Evolutionary conservation across 2,113 vertebrate species (phyloP).

Genomic region (Chiloscyllium plagiosum): DNA sequence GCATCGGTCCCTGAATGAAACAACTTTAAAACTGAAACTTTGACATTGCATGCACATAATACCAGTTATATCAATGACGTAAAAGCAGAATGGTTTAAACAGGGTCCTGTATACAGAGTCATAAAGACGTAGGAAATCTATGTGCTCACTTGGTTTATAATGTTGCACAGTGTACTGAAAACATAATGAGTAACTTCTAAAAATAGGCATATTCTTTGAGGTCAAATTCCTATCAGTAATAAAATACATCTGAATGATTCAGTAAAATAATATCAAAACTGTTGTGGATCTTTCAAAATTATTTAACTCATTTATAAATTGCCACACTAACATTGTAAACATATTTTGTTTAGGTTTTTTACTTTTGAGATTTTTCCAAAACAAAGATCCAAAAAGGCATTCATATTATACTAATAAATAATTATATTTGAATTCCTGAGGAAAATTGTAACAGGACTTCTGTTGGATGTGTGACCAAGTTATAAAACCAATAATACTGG

Average conservation of each 20-base stretch:
- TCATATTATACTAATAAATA: constrained; percentile 75
- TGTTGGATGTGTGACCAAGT: constrained; percentile 61
- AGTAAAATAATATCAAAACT: neutral
- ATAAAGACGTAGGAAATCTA: neutral
- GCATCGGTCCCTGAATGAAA: neutral
- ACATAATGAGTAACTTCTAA: neutral
- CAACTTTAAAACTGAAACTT: too few species aligned
- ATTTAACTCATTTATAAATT: neutral
- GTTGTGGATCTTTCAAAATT: neutral
- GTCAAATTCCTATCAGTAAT: neutral
- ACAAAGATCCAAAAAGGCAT: constrained; percentile 69
- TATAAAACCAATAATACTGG: constrained; percentile 71
- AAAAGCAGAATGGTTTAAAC: neutral
- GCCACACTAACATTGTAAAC: constrained; percentile 38
- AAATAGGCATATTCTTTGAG: neutral
- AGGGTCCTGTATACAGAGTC: neutral
- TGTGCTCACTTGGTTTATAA: neutral
- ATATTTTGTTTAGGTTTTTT: constrained; percentile 49
- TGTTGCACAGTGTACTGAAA: neutral
- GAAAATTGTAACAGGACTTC: constrained; percentile 70
- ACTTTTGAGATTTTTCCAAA: constrained; percentile 68
- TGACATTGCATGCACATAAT: too few species aligned
- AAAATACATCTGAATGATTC: neutral
- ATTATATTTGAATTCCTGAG: constrained; percentile 72
- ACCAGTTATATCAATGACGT: neutral